These are phyloP conservation scores for Acleris literana DNA, from an alignment of 2,888 invertebrate species.

Conservation along the genomic window DNA sequence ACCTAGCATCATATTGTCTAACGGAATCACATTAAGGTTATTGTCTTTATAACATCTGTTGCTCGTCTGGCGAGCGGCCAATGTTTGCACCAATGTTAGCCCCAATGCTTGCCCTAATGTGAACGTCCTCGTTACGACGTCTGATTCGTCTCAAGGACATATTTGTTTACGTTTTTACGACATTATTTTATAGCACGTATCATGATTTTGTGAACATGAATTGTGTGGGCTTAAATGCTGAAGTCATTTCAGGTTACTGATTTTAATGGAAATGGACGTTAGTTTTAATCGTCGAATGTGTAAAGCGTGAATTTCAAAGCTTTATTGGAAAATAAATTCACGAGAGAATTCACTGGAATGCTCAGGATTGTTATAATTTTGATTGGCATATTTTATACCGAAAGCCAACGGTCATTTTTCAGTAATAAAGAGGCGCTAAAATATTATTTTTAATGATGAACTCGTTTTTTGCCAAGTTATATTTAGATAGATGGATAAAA, in stretches of 20 bases:
- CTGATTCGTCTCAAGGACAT: constrained; percentile 20
- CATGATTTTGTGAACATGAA: too few relatives aligned
- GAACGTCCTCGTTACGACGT: constrained; percentile 3
- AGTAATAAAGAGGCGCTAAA: too few relatives aligned
- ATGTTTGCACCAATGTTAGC: neutral
- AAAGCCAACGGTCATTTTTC: too few relatives aligned
- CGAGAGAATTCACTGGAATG: too few relatives aligned
- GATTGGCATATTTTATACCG: too few relatives aligned
- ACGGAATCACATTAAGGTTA: constrained; percentile 3
- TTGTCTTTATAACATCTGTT: constrained; percentile 28
- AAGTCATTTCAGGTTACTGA: neutral
- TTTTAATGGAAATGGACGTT: neutral
- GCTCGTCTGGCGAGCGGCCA: constrained; percentile 25
- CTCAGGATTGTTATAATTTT: too few relatives aligned
- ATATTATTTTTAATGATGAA: too few relatives aligned
- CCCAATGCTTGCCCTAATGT: neutral
- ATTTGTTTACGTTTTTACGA: constrained; percentile 20
- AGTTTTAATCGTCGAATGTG: too few relatives aligned
- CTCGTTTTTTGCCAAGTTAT: too few relatives aligned
- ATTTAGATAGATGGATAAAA: too few relatives aligned
- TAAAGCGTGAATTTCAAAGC: too few relatives aligned
- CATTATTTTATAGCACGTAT: neutral
- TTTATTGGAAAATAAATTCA: too few relatives aligned
- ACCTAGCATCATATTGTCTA: neutral
- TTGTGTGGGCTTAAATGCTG: neutral